phyloP scores from a whole-genome alignment of 2,113 vertebrate species.

The Porphyrio hochstetteri region DNA sequence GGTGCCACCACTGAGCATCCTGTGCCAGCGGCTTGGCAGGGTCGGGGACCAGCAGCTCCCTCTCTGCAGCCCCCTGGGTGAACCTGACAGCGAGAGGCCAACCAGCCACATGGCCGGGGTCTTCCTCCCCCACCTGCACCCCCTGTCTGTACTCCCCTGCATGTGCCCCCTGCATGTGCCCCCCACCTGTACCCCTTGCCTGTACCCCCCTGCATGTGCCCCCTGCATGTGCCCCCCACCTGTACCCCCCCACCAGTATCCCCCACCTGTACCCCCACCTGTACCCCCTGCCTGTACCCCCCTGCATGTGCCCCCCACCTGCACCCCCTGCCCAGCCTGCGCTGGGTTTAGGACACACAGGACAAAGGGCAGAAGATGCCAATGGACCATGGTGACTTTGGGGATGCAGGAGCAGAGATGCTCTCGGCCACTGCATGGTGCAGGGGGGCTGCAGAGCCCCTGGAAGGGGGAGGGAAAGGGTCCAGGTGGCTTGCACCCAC shows the following conservation, averaged over 20 bases:
- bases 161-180: not conserved
- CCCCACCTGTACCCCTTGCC: not conserved
- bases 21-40: fast-evolving
- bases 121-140: not conserved
- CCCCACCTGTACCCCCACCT: not conserved
- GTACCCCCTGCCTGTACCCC: fast-evolving
- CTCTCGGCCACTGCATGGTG: not conserved
- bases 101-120: fast-evolving
- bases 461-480: not conserved
- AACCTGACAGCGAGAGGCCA: not conserved
- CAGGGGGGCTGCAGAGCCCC: not conserved
- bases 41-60: not conserved
- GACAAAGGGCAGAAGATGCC: too few relatives aligned
- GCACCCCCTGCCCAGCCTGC: too few relatives aligned
- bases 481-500: fast-evolving
- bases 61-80: not conserved
- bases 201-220: fast-evolving
- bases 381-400: not conserved
- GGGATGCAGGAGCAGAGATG: not conserved
- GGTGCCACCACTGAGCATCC: fast-evolving
- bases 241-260: not conserved
- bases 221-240: not conserved
- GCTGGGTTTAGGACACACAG: too few relatives aligned
- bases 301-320: not conserved
- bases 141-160: fast-evolving